Conservation (phyloP, 2,113 vertebrate species). For the Gavialis gangeticus region DNA sequence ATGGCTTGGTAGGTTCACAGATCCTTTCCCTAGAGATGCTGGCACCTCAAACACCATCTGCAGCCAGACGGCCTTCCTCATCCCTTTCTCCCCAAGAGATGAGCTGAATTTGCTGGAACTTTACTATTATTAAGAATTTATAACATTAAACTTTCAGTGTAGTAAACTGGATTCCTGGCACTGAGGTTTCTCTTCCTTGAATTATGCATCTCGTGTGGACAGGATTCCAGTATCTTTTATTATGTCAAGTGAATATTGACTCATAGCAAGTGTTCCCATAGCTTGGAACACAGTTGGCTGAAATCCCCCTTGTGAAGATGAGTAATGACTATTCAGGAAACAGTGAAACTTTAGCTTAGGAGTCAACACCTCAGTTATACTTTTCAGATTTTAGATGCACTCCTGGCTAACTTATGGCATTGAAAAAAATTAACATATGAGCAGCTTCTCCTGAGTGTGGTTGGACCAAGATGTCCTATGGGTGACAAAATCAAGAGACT, state of each 20-base stretch:
- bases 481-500: background rate
- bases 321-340: conserved; percentile 11
- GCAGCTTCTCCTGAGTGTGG: accelerated
- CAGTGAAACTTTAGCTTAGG: background rate
- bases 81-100: background rate
- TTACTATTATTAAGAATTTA: background rate
- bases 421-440: background rate
- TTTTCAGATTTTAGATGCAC: background rate
- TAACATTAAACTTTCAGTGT: background rate
- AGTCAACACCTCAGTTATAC: conserved; percentile 2
- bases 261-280: background rate
- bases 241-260: background rate
- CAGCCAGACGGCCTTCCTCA: background rate
- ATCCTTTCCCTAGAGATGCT: background rate
- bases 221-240: background rate
- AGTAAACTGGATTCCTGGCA: background rate
- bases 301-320: background rate
- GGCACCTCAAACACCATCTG: background rate
- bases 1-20: accelerated
- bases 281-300: background rate
- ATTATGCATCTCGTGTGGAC: background rate
- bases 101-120: background rate
- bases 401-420: background rate
- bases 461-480: background rate
- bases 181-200: background rate